phyloP scores from a whole-genome alignment of 2,888 invertebrate genomes.

The Lycia hirtaria region DNA sequence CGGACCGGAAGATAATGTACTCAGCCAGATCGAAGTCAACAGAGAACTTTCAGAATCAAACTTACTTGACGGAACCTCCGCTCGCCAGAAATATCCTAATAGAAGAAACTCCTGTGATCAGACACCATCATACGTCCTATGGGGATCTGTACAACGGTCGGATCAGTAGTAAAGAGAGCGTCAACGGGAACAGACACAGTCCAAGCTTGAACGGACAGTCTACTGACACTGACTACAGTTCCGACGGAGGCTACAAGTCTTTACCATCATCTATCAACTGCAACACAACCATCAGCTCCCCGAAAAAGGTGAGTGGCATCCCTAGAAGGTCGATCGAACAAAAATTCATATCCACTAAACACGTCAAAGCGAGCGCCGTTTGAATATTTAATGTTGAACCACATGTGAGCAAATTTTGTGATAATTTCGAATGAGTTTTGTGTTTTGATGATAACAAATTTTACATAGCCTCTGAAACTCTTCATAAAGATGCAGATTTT shows the following conservation, averaged over 20 bases:
- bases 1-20: conserved; percentile 64
- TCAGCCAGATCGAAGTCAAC: conserved; percentile 78
- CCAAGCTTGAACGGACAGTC: conserved; percentile 77
- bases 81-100: conserved; percentile 62
- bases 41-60: conserved; percentile 76
- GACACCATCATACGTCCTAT: conserved; percentile 76
- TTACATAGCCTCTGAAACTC: conserved; percentile 4
- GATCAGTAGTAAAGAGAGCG: conserved; percentile 76
- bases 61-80: conserved; percentile 60
- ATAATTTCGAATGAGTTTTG: conserved; percentile 46
- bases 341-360: conserved; percentile 75
- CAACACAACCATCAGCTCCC: conserved; percentile 57
- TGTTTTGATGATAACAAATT: conserved; percentile 17
- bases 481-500: not conserved
- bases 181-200: conserved; percentile 73
- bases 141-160: conserved; percentile 77
- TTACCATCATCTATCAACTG: conserved; percentile 81
- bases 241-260: conserved; percentile 82
- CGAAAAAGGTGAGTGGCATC: conserved; percentile 80
- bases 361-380: conserved; percentile 77
- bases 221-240: conserved; percentile 82
- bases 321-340: conserved; percentile 79
- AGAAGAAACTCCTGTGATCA: conserved; percentile 67
- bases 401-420: conserved; percentile 39
- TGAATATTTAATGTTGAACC: conserved; percentile 49